Evolutionary conservation across 2,113 vertebrate genomes (phyloP), one percentile per base, ranked within the genome.

Genomic region (Prunella fulvescens): DNA sequence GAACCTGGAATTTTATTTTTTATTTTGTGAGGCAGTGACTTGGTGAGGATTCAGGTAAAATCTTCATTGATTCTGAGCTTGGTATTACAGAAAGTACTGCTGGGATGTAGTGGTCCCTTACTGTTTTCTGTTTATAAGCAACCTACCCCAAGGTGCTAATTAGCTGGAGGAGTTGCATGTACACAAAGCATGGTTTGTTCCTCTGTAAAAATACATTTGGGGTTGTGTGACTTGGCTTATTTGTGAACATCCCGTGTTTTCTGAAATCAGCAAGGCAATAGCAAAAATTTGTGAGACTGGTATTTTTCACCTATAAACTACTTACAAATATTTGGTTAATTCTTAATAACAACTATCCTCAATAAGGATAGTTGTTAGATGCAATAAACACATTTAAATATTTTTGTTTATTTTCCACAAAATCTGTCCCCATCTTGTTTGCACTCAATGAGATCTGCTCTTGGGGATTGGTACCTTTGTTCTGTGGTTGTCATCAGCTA

Each of bases 41-140:
- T 76, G 57, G 31, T 86, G 70, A 92, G 57, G 62, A 81, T 51
- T 83, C 54, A 66, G 51, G 44, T 72, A 88, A 88, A 95, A 86
- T 73, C 64, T 57, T 91, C 28, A 19, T 69, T 94, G 74, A 90
- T 93, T 69, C 78, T 82, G 81, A 81, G 86, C 13, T 12, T 92
- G 39, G 78, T 70, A 45, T 83, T 90, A 51, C 76, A 33, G 50
- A 90, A 91, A 79, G 58, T 72, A 61, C 95, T 94, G 53, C 89
- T 96, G 94, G 94, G 90, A 93, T 96, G 82, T 84, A 71, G 78
- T 92, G 39, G 61, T 92, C 85, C 86, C 84, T 97, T 89, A 96
- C 66, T 96, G 90, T 95, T 96, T 96, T 96, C 83, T 98, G 92
- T 97, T 98, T 97, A 95, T 97, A 94, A 98, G 88, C 90, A 97